Conservation (phyloP, 1,140 invertebrate genomes). For the Antheraea mylitta region DNA sequence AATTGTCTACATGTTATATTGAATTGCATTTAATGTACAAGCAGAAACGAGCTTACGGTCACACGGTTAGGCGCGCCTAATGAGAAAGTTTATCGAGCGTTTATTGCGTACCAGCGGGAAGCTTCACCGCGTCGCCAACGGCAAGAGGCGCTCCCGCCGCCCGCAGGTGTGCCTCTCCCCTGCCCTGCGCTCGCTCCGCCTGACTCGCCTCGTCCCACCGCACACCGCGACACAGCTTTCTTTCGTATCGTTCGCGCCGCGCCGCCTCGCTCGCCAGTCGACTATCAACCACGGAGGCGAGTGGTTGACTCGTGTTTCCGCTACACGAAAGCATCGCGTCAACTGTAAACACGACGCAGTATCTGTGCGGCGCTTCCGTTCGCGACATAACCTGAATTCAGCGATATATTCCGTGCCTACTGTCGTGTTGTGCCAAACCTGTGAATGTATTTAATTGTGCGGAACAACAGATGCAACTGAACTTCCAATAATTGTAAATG, state of each 20-base stretch:
- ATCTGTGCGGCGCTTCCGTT: slow-evolving; percentile 60
- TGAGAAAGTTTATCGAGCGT: slow-evolving; percentile 78
- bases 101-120: slow-evolving; percentile 76
- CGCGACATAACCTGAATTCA: slow-evolving; percentile 61
- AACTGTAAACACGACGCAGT: slow-evolving; percentile 74
- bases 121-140: slow-evolving; percentile 56
- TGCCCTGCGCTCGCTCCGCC: slow-evolving; percentile 21
- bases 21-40: slow-evolving; percentile 54
- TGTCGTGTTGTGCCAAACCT: slow-evolving; percentile 69
- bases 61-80: slow-evolving; percentile 75
- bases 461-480: slow-evolving; percentile 35
- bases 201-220: slow-evolving; percentile 25
- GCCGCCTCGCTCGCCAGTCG: slow-evolving; percentile 56
- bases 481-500: slow-evolving; percentile 61
- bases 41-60: slow-evolving; percentile 71
- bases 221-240: slow-evolving; percentile 64
- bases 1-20: slow-evolving; percentile 58
- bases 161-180: slow-evolving; percentile 64
- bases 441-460: slow-evolving; percentile 45
- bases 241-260: slow-evolving; percentile 35
- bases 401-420: slow-evolving; percentile 38
- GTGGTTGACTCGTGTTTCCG: slow-evolving; percentile 31
- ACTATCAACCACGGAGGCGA: slow-evolving; percentile 60
- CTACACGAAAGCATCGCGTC: slow-evolving; percentile 48
- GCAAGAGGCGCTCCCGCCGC: slow-evolving; percentile 60